These are phyloP conservation scores for Erpornis zantholeuca DNA, from an alignment of 2,113 vertebrate genomes.

Conservation along the genomic window DNA sequence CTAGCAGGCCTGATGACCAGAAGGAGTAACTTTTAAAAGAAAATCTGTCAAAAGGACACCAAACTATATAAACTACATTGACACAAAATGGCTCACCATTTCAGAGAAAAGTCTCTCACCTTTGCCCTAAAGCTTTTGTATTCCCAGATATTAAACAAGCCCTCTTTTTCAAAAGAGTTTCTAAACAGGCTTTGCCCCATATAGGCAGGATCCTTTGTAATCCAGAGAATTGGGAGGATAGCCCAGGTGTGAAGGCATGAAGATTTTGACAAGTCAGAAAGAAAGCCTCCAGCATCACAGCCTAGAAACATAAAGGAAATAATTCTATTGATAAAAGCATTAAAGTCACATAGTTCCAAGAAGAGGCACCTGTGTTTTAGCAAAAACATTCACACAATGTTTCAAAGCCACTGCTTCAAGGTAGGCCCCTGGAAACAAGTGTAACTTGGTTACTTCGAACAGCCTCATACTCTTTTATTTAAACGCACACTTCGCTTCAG, in stretches of 20 bases:
- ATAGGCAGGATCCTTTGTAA: not conserved
- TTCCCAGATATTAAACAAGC: not conserved
- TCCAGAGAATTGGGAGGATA: not conserved
- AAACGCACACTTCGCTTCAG: not conserved
- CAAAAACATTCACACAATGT: not conserved
- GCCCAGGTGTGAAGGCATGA: rapidly evolving
- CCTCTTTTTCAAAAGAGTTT: not conserved
- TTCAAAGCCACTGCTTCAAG: not conserved
- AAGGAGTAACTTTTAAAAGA: not conserved
- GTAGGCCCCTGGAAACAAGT: not conserved
- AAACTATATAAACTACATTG: not conserved
- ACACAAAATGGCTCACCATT: not conserved
- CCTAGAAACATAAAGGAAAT: not conserved
- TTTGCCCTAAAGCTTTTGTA: not conserved
- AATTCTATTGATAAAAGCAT: not conserved
- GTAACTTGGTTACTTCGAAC: not conserved
- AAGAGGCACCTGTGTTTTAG: not conserved
- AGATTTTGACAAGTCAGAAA: not conserved
- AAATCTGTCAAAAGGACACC: not conserved
- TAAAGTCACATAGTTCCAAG: not conserved
- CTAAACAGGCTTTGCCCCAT: not conserved
- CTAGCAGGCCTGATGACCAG: not conserved
- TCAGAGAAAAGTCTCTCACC: not conserved
- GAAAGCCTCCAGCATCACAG: not conserved
- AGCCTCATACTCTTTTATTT: not conserved